Evolutionary conservation across 2,888 invertebrate species (phyloP).

Genomic region (Tetragonisca angustula): DNA sequence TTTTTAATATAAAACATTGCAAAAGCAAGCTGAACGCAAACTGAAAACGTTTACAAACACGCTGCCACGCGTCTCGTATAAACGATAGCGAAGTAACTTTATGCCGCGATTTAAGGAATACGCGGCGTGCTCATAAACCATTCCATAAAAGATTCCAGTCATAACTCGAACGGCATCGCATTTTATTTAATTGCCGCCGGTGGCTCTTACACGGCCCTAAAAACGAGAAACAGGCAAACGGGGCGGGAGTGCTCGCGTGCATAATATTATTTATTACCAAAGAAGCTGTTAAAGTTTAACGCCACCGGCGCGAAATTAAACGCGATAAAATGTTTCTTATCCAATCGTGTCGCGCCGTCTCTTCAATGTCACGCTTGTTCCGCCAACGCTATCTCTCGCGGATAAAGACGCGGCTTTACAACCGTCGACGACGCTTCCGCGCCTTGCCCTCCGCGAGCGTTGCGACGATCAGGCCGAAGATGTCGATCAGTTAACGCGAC

Average conservation of each 20-base stretch:
- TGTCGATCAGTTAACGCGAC: background rate
- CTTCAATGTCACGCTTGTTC: slow-evolving; percentile 16
- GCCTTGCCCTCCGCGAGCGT: background rate
- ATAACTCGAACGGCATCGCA: slow-evolving; percentile 83
- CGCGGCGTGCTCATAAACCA: slow-evolving; percentile 80
- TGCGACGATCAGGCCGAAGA: background rate
- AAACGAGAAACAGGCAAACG: background rate
- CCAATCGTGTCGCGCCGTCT: slow-evolving; percentile 77
- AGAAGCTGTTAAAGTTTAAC: slow-evolving; percentile 83
- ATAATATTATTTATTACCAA: slow-evolving; percentile 84
- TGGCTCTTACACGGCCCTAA: slow-evolving; percentile 57
- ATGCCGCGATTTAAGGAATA: slow-evolving; percentile 82
- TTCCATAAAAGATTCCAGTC: slow-evolving; percentile 81
- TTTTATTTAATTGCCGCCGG: slow-evolving; percentile 84
- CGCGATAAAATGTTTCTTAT: slow-evolving; percentile 84
- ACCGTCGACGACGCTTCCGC: slow-evolving; percentile 38
- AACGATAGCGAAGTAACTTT: slow-evolving; percentile 72
- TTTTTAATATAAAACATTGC: no score
- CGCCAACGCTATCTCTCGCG: slow-evolving; percentile 55
- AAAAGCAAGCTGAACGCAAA: background rate
- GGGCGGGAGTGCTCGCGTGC: slow-evolving; percentile 74
- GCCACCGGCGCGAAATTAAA: slow-evolving; percentile 81
- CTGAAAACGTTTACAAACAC: background rate
- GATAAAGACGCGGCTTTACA: slow-evolving; percentile 62
- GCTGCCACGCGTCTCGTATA: slow-evolving; percentile 15